Conservation (phyloP, 2,113 vertebrate species). For the Arothron firmamentum region DNA sequence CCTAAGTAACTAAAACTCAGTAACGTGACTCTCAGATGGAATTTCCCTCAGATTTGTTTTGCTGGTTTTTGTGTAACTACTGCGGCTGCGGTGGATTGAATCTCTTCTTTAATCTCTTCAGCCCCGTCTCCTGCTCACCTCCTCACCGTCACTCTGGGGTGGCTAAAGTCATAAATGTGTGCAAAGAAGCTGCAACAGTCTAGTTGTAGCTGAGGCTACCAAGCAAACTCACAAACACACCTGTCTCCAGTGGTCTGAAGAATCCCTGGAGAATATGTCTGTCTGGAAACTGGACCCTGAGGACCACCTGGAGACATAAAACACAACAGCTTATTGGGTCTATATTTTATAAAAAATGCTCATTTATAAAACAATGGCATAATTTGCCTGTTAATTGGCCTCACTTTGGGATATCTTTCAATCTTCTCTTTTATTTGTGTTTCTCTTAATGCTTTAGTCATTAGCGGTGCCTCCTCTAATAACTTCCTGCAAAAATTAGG, state of each 20-base stretch:
- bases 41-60: slow-evolving; percentile 50
- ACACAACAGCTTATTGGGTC: background rate
- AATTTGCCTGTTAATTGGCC: slow-evolving; percentile 1
- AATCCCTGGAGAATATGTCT: slow-evolving; percentile 88
- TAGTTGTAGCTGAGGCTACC: slow-evolving; percentile 67
- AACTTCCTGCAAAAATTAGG: slow-evolving; percentile 70
- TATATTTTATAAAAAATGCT: background rate
- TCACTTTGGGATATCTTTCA: slow-evolving; percentile 88
- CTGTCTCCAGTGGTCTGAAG: slow-evolving; percentile 87
- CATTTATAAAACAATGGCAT: background rate
- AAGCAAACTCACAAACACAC: slow-evolving; percentile 70
- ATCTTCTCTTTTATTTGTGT: slow-evolving; percentile 85
- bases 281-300: slow-evolving; percentile 92
- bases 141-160: slow-evolving; percentile 49
- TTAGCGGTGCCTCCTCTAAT: slow-evolving; percentile 88
- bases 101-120: slow-evolving; percentile 57
- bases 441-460: slow-evolving; percentile 83
- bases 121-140: slow-evolving; percentile 48
- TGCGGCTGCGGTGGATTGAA: slow-evolving; percentile 46
- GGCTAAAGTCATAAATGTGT: slow-evolving; percentile 38
- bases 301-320: slow-evolving; percentile 77
- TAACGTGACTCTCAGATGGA: slow-evolving; percentile 37
- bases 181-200: slow-evolving; percentile 50
- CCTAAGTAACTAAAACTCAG: background rate
- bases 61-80: slow-evolving; percentile 28